These are phyloP conservation scores for Bicyclus anynana DNA, from an alignment of 1,140 invertebrate genomes.

Conservation along the genomic window DNA sequence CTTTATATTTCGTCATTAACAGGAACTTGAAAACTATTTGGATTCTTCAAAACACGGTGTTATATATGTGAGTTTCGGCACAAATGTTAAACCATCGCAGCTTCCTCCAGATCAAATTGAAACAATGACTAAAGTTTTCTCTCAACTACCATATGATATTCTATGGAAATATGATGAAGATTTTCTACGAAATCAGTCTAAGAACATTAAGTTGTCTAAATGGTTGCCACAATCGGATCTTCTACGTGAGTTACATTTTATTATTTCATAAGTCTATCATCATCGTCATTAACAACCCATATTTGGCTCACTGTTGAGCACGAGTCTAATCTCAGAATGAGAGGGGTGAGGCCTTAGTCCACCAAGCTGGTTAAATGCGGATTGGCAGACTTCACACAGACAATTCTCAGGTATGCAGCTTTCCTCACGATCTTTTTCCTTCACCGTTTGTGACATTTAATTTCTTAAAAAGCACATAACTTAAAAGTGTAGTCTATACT, in stretches of 20 bases:
- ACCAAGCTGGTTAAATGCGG: too few species aligned
- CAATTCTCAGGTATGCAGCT: too few species aligned
- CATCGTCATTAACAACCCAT: too few species aligned
- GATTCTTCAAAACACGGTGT: constrained; percentile 32
- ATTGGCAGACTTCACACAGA: too few species aligned
- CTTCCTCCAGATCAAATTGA: constrained; percentile 51
- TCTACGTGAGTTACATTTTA: constrained; percentile 50
- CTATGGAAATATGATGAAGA: constrained; percentile 74
- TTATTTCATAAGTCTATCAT: neutral
- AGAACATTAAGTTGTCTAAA: constrained; percentile 51
- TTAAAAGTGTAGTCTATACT: too few species aligned
- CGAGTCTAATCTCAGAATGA: too few species aligned
- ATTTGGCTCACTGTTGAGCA: too few species aligned
- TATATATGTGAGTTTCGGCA: constrained; percentile 41
- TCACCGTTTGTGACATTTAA: too few species aligned
- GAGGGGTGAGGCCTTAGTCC: too few species aligned
- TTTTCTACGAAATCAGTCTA: constrained; percentile 25
- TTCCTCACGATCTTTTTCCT: too few species aligned
- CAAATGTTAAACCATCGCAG: constrained; percentile 57
- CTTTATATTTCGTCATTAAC: neutral
- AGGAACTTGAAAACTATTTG: constrained; percentile 23
- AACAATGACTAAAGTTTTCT: constrained; percentile 61
- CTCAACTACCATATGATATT: constrained; percentile 59
- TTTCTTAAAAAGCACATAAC: too few species aligned
- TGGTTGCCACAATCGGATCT: constrained; percentile 77